These are phyloP conservation scores for Poecile atricapillus DNA, from an alignment of 2,113 vertebrate species.

Conservation along the genomic window DNA sequence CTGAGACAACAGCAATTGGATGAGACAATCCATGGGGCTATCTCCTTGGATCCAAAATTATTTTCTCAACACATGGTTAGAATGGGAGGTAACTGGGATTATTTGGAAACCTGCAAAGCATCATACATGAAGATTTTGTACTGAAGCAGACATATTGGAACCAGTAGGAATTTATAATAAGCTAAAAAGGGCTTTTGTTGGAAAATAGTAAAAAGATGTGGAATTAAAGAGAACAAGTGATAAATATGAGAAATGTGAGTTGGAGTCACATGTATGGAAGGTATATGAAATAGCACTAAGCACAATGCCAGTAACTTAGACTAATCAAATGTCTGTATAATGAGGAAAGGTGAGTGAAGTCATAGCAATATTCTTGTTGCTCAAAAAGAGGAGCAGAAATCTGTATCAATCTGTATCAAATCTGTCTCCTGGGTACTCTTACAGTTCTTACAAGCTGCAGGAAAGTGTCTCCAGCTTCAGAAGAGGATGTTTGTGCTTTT, in stretches of 20 bases:
- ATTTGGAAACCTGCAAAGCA: not conserved
- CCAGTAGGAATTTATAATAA: not conserved
- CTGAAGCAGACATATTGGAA: not conserved
- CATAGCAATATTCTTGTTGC: not conserved
- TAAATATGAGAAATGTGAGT: not conserved
- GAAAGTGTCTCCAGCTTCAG: conserved; percentile 1
- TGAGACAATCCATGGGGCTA: not conserved
- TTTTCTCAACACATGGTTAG: not conserved
- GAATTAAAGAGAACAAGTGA: not conserved
- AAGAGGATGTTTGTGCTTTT: conserved; percentile 38
- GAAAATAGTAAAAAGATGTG: not conserved
- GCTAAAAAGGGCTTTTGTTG: not conserved
- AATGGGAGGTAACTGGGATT: not conserved
- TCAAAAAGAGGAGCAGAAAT: conserved; percentile 23
- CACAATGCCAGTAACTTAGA: not conserved
- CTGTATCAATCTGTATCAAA: conserved; percentile 1
- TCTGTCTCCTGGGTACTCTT: conserved; percentile 29
- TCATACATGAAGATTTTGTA: not conserved
- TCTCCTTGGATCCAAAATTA: not conserved
- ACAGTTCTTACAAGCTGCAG: conserved; percentile 4
- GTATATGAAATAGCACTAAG: not conserved
- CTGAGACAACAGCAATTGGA: not conserved
- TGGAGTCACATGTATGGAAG: not conserved
- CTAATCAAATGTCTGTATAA: not conserved
- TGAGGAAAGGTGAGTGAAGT: not conserved